phyloP scores from a whole-genome alignment of 2,113 vertebrate genomes.

The Globicephala melas region DNA sequence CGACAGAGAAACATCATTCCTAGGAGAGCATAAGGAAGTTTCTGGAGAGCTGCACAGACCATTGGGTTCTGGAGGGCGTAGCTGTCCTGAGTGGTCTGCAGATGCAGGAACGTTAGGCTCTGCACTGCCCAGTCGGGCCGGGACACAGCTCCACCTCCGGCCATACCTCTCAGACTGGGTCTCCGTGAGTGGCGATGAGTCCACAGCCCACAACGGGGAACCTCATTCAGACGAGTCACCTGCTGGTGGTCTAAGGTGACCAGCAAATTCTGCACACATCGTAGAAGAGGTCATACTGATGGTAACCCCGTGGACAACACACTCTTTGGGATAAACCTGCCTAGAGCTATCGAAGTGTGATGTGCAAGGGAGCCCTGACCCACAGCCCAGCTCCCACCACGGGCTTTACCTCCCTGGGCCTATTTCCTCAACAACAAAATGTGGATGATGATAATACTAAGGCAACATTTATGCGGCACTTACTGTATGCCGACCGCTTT shows the following conservation, averaged over 20 bases:
- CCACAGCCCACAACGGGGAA: background rate
- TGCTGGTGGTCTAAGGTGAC: background rate
- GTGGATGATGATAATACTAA: background rate
- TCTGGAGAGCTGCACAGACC: background rate
- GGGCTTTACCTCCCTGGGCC: background rate
- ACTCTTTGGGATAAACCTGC: background rate
- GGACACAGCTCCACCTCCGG: background rate
- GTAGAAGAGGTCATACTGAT: background rate
- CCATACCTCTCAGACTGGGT: background rate
- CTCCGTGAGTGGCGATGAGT: fast-evolving
- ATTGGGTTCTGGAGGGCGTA: background rate
- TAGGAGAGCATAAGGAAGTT: background rate
- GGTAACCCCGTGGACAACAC: background rate
- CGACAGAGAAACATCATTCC: background rate
- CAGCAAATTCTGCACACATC: background rate
- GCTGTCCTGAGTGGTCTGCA: background rate
- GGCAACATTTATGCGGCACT: background rate
- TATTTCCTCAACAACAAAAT: background rate
- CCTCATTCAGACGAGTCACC: background rate
- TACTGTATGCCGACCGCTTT: background rate
- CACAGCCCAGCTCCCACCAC: background rate
- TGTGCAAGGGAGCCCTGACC: background rate
- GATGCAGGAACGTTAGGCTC: background rate
- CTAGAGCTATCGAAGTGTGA: background rate
- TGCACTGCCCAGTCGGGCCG: fast-evolving